A percentile compares a stretch with the other conserved stretches of the same genome.
These are phyloP conservation scores for Melanophora roralis DNA, from an alignment of 2,888 invertebrate genomes.

Conservation along the genomic window DNA sequence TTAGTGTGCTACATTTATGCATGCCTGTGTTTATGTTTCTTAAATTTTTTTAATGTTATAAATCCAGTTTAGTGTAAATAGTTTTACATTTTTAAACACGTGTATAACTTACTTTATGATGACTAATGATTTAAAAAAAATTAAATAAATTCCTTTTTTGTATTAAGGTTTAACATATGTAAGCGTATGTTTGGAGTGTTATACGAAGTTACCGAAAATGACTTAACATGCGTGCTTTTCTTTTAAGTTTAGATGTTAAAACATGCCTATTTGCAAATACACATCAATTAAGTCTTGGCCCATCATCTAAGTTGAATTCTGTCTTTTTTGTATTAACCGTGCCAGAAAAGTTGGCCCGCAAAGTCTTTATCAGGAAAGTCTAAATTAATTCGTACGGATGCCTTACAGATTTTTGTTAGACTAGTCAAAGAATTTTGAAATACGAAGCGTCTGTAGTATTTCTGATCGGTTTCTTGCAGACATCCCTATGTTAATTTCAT, in stretches of 20 bases:
- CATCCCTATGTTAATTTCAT: no score
- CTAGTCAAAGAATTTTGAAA: no score
- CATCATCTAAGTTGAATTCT: no score
- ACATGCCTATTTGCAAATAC: background rate
- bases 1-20: no score
- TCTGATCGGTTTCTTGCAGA: no score
- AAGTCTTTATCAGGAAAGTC: no score
- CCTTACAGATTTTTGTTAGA: no score
- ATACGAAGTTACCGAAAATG: constrained; percentile 52
- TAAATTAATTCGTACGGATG: no score
- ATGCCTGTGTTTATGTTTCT: background rate
- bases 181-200: background rate
- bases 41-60: background rate
- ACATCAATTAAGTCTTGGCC: constrained; percentile 1
- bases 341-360: no score
- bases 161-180: constrained; percentile 31
- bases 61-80: constrained; percentile 45
- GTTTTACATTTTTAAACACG: constrained; percentile 54
- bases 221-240: constrained; percentile 58
- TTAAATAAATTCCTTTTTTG: constrained; percentile 39
- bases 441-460: no score
- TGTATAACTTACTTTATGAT: constrained; percentile 57
- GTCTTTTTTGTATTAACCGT: no score
- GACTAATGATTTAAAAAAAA: constrained; percentile 56
- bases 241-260: constrained; percentile 30